These are phyloP conservation scores for Chrysaora quinquecirrha DNA, from an alignment of 30 jellyfish, hydroid and myxozoan genomes.

Conservation along the genomic window DNA sequence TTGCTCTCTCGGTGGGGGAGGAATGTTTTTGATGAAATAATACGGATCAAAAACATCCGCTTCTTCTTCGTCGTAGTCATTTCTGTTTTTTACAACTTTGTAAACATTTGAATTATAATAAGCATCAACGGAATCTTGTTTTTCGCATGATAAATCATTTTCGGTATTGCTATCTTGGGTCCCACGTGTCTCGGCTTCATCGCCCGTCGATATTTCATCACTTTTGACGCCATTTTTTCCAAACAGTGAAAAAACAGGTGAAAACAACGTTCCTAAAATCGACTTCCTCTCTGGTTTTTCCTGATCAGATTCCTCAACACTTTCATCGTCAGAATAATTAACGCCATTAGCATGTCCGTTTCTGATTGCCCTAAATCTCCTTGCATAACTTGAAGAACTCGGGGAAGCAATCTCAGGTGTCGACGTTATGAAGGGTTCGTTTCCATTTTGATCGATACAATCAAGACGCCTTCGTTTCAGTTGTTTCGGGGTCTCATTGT, in stretches of 20 bases:
- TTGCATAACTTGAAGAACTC: not conserved
- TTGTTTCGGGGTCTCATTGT: slow-evolving; percentile 38
- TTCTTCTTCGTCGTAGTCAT: slow-evolving; percentile 58
- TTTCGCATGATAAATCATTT: not conserved
- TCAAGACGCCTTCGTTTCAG: slow-evolving; percentile 52
- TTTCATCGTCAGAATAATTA: slow-evolving; percentile 2
- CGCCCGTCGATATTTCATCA: slow-evolving; percentile 47
- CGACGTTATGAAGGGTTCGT: slow-evolving; percentile 57
- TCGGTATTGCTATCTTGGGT: slow-evolving; percentile 18
- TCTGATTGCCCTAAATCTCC: not conserved
- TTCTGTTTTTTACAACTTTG: slow-evolving; percentile 38
- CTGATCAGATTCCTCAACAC: slow-evolving; percentile 8
- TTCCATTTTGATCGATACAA: slow-evolving; percentile 78
- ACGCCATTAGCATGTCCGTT: slow-evolving; percentile 22
- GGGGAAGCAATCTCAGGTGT: slow-evolving; percentile 41
- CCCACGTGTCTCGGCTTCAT: slow-evolving; percentile 48
- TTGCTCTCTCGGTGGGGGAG: slow-evolving; percentile 86
- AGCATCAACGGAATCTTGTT: not conserved
- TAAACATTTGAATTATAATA: slow-evolving; percentile 1
- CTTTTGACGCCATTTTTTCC: slow-evolving; percentile 64
- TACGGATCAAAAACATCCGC: slow-evolving; percentile 90
- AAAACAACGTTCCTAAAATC: slow-evolving; percentile 86
- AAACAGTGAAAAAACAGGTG: slow-evolving; percentile 96
- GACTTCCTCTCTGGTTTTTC: slow-evolving; percentile 71
- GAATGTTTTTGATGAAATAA: slow-evolving; percentile 78